Conservation (phyloP, 2,113 vertebrate species). For the Forbesichthys papilliferus region DNA sequence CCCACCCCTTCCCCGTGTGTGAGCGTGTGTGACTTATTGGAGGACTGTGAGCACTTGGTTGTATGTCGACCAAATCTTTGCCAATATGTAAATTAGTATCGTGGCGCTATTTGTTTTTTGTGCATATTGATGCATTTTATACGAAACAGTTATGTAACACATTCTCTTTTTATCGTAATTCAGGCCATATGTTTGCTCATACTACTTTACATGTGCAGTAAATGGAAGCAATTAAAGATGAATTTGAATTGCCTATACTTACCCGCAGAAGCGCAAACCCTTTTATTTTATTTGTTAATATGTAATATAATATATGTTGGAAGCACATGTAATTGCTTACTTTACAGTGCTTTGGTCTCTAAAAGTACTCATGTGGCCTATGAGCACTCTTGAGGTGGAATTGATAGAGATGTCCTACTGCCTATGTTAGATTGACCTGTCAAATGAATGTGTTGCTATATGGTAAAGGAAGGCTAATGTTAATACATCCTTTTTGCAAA, state of each 20-base stretch:
- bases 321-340: slow-evolving; percentile 37
- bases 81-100: slow-evolving; percentile 93
- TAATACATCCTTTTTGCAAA: slow-evolving; percentile 97
- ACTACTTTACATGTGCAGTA: slow-evolving; percentile 85
- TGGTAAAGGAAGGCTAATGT: slow-evolving; percentile 83
- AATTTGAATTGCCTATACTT: slow-evolving; percentile 44
- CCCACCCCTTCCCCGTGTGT: slow-evolving; percentile 10
- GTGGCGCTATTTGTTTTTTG: slow-evolving; percentile 66
- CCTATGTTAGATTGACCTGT: slow-evolving; percentile 8
- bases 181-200: slow-evolving; percentile 82
- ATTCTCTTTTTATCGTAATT: slow-evolving; percentile 63
- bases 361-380: slow-evolving; percentile 12
- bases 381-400: slow-evolving; percentile 79
- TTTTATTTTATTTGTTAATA: slow-evolving; percentile 66
- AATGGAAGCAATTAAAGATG: slow-evolving; percentile 61
- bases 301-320: slow-evolving; percentile 66
- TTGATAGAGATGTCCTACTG: slow-evolving; percentile 24
- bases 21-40: slow-evolving; percentile 31
- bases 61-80: slow-evolving; percentile 94
- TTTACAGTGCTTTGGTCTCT: slow-evolving; percentile 82
- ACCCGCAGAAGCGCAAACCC: neutral
- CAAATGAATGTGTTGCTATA: slow-evolving; percentile 61
- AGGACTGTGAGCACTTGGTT: slow-evolving; percentile 84
- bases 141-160: slow-evolving; percentile 87
- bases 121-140: slow-evolving; percentile 83